Evolutionary conservation across 2,113 vertebrate genomes (phyloP).

Genomic region (Gallinago jamesoni): DNA sequence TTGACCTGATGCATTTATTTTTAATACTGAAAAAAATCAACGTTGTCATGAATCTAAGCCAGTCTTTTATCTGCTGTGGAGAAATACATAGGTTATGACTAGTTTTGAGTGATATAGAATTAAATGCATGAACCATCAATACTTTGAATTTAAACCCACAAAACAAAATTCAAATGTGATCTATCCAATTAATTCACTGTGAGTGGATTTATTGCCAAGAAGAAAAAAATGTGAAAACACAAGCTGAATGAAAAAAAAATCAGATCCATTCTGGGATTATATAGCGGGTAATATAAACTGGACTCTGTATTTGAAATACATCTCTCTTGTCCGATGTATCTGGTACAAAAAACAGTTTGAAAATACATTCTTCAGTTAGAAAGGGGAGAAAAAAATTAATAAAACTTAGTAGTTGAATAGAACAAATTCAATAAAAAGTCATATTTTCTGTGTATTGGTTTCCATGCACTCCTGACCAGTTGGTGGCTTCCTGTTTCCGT

Average conservation of each 20-base stretch:
- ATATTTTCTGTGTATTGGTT: not conserved
- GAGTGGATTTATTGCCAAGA: not conserved
- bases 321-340: not conserved
- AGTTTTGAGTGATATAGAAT: not conserved
- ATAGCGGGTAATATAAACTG: not conserved
- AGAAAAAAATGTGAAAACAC: not conserved
- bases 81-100: not conserved
- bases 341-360: not conserved
- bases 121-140: not conserved
- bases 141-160: not conserved
- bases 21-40: not conserved
- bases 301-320: conserved; percentile 9
- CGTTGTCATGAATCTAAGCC: not conserved
- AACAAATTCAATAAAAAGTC: not conserved
- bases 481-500: conserved; percentile 46
- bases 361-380: conserved; percentile 44
- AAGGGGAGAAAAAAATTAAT: not conserved
- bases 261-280: not conserved
- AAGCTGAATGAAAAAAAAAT: conserved; percentile 1
- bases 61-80: not conserved
- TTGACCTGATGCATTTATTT: not conserved
- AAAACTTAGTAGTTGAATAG: not conserved
- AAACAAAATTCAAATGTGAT: not conserved
- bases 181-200: not conserved
- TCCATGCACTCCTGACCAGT: not conserved